Evolutionary conservation across 2,797 vertebrate genomes (phyloP).

Genomic region (Benthosema pterotum): DNA sequence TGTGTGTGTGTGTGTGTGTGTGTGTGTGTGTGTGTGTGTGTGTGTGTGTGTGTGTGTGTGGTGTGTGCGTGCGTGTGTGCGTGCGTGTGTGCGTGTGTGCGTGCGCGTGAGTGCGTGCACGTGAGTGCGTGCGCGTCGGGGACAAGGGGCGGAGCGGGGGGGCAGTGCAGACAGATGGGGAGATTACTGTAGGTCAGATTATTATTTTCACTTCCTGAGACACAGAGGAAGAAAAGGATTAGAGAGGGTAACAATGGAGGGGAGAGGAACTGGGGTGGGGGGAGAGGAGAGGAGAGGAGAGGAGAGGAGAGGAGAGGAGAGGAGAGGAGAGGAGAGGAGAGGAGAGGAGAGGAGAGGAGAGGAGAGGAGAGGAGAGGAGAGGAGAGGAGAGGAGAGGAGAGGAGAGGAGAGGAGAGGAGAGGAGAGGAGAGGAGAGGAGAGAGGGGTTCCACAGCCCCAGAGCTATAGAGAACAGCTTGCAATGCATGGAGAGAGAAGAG

Average conservation of each 20-base stretch:
- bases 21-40: no score
- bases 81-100: no score
- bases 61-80: no score
- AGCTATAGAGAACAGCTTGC: conserved; percentile 69
- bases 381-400: background rate
- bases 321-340: conserved; percentile 13
- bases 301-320: conserved; percentile 1
- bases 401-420: background rate
- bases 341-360: conserved; percentile 19
- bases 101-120: no score
- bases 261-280: background rate
- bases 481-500: conserved; percentile 23
- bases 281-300: conserved; percentile 16
- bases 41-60: no score
- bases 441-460: conserved; percentile 40
- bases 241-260: background rate
- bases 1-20: no score
- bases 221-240: conserved; percentile 48
- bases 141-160: conserved; percentile 9
- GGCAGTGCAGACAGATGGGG: conserved; percentile 61
- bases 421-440: conserved; percentile 12
- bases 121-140: background rate
- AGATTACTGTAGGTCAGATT: conserved; percentile 61
- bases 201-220: conserved; percentile 47
- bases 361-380: background rate